Conservation (phyloP, 2,797 vertebrate genomes). For the Sus cebifrons region DNA sequence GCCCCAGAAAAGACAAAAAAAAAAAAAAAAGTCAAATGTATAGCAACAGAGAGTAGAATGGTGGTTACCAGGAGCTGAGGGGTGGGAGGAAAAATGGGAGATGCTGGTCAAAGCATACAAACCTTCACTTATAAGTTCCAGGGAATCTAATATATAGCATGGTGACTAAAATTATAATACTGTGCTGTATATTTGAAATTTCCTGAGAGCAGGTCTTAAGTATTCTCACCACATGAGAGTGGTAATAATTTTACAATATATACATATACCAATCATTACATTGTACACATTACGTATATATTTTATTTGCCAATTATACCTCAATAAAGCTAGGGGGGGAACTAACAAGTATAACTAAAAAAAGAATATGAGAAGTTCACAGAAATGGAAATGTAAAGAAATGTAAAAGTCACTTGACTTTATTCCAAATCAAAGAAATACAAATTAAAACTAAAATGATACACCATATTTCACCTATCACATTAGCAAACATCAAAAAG, state of each 20-base stretch:
- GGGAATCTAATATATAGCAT: not conserved
- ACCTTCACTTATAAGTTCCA: not conserved
- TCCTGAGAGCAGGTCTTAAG: not conserved
- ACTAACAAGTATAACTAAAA: not conserved
- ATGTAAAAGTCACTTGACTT: not conserved
- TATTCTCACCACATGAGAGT: not conserved
- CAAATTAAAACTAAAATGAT: conserved; percentile 9
- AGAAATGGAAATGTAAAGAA: not conserved
- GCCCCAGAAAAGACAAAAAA: too few species aligned
- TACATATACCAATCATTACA: not conserved
- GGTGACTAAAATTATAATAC: not conserved
- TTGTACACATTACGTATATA: not conserved
- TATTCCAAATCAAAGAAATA: conserved; percentile 1
- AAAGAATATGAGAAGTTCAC: not conserved
- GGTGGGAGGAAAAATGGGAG: not conserved
- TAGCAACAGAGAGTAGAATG: not conserved
- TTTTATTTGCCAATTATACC: not conserved
- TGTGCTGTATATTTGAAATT: not conserved
- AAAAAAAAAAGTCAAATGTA: not conserved
- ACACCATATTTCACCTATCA: not conserved
- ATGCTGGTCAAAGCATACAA: not conserved
- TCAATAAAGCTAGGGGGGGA: too few species aligned
- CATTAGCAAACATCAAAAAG: not conserved
- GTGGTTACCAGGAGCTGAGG: not conserved
- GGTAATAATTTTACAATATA: not conserved